Conservation (phyloP, 1,140 invertebrate genomes). For the Mercenaria mercenaria region DNA sequence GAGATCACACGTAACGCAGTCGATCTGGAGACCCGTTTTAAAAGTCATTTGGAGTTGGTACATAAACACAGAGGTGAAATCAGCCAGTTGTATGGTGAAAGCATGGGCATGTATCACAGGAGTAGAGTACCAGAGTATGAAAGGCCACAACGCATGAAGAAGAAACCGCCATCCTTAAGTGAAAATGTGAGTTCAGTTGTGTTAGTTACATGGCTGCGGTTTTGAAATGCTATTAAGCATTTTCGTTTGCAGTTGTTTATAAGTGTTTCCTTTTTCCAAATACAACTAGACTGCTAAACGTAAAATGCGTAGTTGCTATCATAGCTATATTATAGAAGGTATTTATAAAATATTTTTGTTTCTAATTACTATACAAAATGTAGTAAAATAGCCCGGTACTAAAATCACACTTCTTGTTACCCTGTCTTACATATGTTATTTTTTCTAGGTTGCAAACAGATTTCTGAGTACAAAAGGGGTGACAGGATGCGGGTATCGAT, state of each 20-base stretch:
- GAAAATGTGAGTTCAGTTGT: not conserved
- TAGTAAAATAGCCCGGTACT: no score
- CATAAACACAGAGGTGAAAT: not conserved
- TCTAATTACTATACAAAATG: no score
- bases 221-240: not conserved
- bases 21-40: not conserved
- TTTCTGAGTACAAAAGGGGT: not conserved
- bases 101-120: not conserved
- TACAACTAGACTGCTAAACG: no score
- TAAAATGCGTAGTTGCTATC: no score
- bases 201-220: no score
- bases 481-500: slow-evolving; percentile 9
- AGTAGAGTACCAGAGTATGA: not conserved
- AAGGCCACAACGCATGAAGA: not conserved
- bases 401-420: no score
- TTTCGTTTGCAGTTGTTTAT: no score
- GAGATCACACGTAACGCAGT: not conserved
- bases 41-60: not conserved
- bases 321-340: not conserved
- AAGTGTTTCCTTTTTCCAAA: no score
- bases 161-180: not conserved
- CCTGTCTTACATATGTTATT: no score
- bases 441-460: not conserved
- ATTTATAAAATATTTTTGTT: not conserved
- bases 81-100: not conserved